Base-by-base conservation (phyloP, 2,113 vertebrate species). In the Chionomys nivalis region DNA sequence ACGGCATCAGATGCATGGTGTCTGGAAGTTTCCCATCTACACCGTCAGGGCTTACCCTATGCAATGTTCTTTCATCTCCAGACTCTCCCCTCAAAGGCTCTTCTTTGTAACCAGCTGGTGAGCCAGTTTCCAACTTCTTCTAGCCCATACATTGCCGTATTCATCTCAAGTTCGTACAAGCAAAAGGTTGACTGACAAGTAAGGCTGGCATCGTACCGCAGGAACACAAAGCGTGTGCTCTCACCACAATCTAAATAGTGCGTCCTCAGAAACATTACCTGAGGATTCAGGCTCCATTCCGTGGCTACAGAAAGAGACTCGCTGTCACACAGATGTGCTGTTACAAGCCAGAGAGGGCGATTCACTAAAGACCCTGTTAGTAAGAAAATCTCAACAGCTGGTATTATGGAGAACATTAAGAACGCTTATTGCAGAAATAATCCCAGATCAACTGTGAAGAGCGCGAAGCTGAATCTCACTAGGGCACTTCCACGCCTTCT, bases 341-440 rank as follows among this genome's bases (percentile, higher is more conserved):
- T 94, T 92, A 93, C 77, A 93, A 97, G 86, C 73, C 85, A 93
- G 92, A 94, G 88, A 96, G 65, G 85, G 5, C 4, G 89, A 95
- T 94, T 97, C 95, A 85, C 95, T 96, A 94, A 98, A 96, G 82
- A 96, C 90, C 77, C 63, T 17, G 86, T 97, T 92, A 95, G 94
- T 96, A 93, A 96, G 93, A 94, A 97, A 98, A 94, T 94, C 96
- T 89, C 95, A 96, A 95, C 97, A 97, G 97, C 95, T 98, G 97
- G 93, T 96, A 96, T 95, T 92, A 97, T 63, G 95, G 93, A 97
- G 94, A 96, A 94, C 91, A 94, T 97, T 94, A 96, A 97, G 87
- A 81, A 91, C 1, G 58, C 83, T 95, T 87, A 96, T 81, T 97
- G 96, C 89, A 96, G 93, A 97, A 95, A 95, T 95, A 96, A 97